Evolutionary conservation across 2,113 vertebrate species (phyloP).

Genomic region (Ptilorrhoa leucosticta): DNA sequence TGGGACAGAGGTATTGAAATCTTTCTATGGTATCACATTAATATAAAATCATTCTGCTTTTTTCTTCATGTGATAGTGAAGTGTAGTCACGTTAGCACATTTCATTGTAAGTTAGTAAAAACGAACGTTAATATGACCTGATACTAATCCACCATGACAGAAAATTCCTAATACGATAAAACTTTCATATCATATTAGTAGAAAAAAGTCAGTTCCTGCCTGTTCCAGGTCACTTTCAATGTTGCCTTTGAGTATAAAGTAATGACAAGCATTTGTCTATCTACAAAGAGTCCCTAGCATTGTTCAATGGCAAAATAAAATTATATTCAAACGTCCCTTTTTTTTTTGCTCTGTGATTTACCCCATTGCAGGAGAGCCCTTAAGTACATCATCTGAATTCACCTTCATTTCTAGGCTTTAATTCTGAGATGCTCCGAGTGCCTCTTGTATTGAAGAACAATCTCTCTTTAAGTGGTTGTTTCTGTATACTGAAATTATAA

Average conservation of each 20-base stretch:
- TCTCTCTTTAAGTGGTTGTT: background rate
- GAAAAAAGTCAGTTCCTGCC: slow-evolving; percentile 63
- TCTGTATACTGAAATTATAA: background rate
- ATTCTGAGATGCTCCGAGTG: background rate
- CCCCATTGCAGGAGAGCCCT: background rate
- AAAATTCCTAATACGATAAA: slow-evolving; percentile 75
- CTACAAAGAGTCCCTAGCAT: slow-evolving; percentile 25
- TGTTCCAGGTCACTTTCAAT: slow-evolving; percentile 66
- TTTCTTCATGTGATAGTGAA: slow-evolving; percentile 11
- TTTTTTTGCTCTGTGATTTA: background rate
- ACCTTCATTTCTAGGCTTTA: background rate
- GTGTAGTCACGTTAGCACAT: slow-evolving; percentile 66
- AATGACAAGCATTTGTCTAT: slow-evolving; percentile 53
- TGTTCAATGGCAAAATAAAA: slow-evolving; percentile 6
- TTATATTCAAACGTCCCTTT: background rate
- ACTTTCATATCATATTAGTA: slow-evolving; percentile 73
- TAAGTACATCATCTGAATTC: background rate
- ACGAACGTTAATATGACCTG: slow-evolving; percentile 61
- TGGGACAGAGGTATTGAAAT: slow-evolving; percentile 32
- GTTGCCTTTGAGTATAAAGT: slow-evolving; percentile 43
- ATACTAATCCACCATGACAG: slow-evolving; percentile 71
- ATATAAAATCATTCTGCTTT: slow-evolving; percentile 17
- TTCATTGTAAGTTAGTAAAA: slow-evolving; percentile 71
- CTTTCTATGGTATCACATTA: slow-evolving; percentile 37
- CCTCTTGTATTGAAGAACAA: background rate